Evolutionary conservation across 2,888 invertebrate species (phyloP).

Genomic region (Ophraella communa): DNA sequence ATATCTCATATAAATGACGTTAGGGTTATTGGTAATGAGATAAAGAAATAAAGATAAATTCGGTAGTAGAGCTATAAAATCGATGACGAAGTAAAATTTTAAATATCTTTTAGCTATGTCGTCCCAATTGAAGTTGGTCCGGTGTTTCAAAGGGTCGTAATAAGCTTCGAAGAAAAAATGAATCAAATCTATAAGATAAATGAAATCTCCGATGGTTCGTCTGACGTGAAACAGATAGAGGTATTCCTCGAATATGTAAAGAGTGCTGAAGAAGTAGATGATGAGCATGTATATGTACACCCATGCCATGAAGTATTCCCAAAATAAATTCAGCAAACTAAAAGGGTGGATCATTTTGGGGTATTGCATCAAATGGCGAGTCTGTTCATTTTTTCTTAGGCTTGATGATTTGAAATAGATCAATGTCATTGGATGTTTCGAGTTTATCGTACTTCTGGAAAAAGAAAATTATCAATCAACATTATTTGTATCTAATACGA

Average conservation of each 20-base stretch:
- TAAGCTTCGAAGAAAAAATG: slow-evolving; percentile 11
- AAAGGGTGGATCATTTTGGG: slow-evolving; percentile 1
- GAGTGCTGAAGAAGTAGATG: not conserved
- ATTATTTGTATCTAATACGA: too few species aligned
- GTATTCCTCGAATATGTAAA: not conserved
- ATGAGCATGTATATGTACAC: slow-evolving; percentile 2
- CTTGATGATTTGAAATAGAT: not conserved
- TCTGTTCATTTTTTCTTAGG: not conserved
- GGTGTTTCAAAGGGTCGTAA: not conserved
- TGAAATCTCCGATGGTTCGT: not conserved
- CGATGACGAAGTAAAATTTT: slow-evolving; percentile 2
- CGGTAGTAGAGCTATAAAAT: not conserved
- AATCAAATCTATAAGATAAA: slow-evolving; percentile 4
- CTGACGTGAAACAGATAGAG: not conserved
- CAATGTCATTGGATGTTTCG: not conserved
- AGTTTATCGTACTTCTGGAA: not conserved
- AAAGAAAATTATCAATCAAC: not conserved
- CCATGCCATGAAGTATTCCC: not conserved
- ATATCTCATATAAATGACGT: slow-evolving; percentile 1
- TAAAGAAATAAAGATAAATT: not conserved
- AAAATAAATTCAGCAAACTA: slow-evolving; percentile 2
- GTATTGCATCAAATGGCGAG: not conserved
- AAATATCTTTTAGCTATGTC: not conserved
- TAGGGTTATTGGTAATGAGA: not conserved
- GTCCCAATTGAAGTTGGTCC: not conserved